Base-by-base conservation (phyloP, 2,888 invertebrate species). In the Amphipoea oculea region DNA sequence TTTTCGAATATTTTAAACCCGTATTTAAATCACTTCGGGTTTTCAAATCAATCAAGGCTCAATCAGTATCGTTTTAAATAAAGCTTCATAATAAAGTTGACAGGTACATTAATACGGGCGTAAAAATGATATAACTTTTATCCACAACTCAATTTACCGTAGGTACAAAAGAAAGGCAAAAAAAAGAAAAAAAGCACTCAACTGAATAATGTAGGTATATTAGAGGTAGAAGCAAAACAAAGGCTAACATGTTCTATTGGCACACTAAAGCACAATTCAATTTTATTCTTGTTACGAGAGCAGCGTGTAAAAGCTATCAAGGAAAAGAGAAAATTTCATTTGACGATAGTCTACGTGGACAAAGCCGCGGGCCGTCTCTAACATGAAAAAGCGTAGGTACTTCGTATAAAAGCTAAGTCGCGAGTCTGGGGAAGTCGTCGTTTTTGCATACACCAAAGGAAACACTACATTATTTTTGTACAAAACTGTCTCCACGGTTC, bases 171-270 rank as follows among this genome's bases (percentile, higher is more conserved):
- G 60, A 67, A 57, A 36, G 4, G 17, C 17, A 62, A n/a, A 57
- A 71, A 40, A 40, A 40, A 40, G 40, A 45, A 45, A 45, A 42
- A 72, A 81, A 70, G 20, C 23, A 42, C 65, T 82, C 62, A n/a
- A 51, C 60, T 77, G 73, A 76, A 85, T 79, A 82, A 85, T 66
- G 74, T n/a, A n/a, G n/a, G n/a, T 83, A 57, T 79, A 79, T 51
- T 51, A 71, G 17, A 73, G n/a, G 29, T 65, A 71, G 57, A 40
- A 84, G 11, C 70, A 80, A 81, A 85, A 82, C 82, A 85, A 81
- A 83, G n/a, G 83, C 71, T 85, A 81, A 85, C 86, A 72, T 72
- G 83, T 82, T 83, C 68, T 83, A 85, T 85, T 85, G 82, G 69
- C 81, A 68, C 68, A 68, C 60, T 82, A 82, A 82, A 86, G 70